Evolutionary conservation across 2,113 vertebrate species (phyloP).

Genomic region (Puffinus mauretanicus): DNA sequence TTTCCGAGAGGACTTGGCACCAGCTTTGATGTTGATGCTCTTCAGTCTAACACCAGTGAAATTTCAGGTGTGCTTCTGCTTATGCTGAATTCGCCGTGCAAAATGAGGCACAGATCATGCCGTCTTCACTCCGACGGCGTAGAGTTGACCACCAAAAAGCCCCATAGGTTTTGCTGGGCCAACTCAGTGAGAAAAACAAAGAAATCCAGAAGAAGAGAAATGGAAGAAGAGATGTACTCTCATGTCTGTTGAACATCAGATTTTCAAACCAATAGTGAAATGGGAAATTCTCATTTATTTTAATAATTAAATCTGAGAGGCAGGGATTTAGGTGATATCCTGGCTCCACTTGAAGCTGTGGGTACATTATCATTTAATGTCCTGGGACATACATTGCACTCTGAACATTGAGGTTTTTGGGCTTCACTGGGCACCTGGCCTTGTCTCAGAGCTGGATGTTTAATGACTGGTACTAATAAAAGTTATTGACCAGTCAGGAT

Average conservation of each 20-base stretch:
- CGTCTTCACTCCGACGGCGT: accelerated
- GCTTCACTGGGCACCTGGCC: not conserved
- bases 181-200: not conserved
- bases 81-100: not conserved
- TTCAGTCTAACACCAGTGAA: not conserved
- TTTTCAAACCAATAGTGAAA: not conserved
- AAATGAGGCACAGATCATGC: not conserved
- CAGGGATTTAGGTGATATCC: not conserved
- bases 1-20: not conserved
- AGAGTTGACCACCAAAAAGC: not conserved
- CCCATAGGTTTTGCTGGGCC: not conserved
- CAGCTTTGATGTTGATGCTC: not conserved
- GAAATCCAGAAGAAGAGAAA: not conserved
- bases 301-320: not conserved
- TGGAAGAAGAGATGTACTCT: not conserved
- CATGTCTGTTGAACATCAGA: not conserved
- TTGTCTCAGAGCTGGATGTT: not conserved
- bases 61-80: not conserved
- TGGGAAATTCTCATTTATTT: not conserved
- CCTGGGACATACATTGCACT: not conserved
- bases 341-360: not conserved
- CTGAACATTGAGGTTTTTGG: accelerated
- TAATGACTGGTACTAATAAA: not conserved
- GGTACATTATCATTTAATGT: not conserved
- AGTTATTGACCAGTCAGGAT: not conserved